Conservation (phyloP, 1,140 invertebrate genomes). For the Aphaenogaster floridana region DNA sequence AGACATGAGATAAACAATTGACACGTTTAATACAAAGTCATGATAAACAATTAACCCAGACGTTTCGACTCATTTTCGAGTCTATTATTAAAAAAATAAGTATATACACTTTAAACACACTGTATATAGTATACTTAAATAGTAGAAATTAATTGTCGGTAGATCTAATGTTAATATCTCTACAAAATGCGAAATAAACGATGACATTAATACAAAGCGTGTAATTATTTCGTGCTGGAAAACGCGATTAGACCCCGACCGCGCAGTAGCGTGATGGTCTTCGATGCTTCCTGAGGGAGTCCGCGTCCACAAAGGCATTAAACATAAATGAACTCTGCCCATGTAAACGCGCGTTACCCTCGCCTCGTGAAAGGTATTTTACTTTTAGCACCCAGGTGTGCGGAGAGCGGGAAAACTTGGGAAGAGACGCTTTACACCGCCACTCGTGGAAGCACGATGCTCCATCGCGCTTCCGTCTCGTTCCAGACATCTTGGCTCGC, state of each 20-base stretch:
- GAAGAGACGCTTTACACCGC: neutral
- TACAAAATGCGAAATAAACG: neutral
- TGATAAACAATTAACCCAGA: no score
- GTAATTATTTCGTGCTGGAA: neutral
- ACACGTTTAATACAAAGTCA: no score
- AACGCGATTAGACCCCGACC: neutral
- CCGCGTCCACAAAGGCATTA: neutral
- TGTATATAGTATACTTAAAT: no score
- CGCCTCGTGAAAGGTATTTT: neutral
- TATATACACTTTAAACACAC: no score
- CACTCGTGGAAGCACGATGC: neutral
- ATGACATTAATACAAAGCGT: neutral
- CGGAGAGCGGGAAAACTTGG: neutral
- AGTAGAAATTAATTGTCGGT: no score
- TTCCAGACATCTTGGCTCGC: conserved; percentile 21
- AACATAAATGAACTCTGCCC: neutral
- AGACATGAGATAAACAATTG: no score
- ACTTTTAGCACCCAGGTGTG: neutral
- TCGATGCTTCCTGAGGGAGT: neutral
- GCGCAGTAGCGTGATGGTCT: neutral
- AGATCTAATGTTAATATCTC: neutral
- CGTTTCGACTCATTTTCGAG: no score
- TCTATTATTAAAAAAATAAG: no score
- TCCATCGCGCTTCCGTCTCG: neutral
- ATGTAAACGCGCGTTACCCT: neutral